A percentile compares a stretch with the other conserved stretches of the same genome.
Conservation (phyloP, 2,113 vertebrate species). For the Melanerpes aurifrons region DNA sequence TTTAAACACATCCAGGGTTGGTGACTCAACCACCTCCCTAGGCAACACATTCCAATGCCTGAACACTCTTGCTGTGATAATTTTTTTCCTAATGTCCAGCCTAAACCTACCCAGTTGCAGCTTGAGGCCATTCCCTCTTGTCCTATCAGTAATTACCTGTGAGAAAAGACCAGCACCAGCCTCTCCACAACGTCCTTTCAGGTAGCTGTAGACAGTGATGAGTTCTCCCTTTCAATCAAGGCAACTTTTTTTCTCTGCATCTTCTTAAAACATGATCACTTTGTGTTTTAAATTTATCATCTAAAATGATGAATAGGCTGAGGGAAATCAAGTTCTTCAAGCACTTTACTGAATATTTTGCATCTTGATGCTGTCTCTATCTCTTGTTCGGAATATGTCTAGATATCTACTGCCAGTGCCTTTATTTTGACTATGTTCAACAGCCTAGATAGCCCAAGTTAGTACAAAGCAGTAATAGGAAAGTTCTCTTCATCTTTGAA, state of each 20-base stretch:
- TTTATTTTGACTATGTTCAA: not conserved
- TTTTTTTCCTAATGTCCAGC: no score
- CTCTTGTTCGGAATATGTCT: not conserved
- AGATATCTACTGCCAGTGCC: not conserved
- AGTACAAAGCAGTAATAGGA: not conserved
- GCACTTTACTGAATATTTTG: not conserved
- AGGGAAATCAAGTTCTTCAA: not conserved
- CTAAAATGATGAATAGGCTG: not conserved
- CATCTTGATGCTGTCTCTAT: not conserved
- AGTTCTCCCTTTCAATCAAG: not conserved
- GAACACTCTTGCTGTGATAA: no score
- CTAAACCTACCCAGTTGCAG: no score
- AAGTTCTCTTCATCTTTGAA: conserved; percentile 9
- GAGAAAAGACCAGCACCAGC: no score
- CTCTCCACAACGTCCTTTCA: no score
- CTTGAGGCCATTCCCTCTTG: no score
- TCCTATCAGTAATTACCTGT: no score
- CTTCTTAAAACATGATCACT: not conserved
- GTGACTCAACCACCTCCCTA: no score
- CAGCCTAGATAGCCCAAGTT: not conserved
- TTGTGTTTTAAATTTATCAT: not conserved
- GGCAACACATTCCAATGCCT: no score
- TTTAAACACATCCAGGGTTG: no score
- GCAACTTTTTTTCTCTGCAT: rapidly evolving
- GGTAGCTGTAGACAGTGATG: no score